Base-by-base conservation (phyloP, 2,797 vertebrate genomes). In the Helarctos malayanus region DNA sequence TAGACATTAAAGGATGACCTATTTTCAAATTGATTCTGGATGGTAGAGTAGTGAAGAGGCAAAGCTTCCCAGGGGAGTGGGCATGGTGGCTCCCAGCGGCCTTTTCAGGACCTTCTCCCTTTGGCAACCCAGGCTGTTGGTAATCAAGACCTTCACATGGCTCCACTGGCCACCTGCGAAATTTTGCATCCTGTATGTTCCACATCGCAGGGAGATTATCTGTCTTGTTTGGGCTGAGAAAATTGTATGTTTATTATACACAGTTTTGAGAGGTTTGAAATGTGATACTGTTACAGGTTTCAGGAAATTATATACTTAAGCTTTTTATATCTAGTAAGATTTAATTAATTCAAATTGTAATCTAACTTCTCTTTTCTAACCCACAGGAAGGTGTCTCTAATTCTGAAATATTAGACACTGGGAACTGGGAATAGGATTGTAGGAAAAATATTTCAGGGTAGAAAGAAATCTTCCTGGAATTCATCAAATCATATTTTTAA, bases 371-470 rank as follows among this genome's bases (percentile, higher is more conserved):
- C 47, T n/a, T 49, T 85, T 91, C 14, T n/a, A 93, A 65, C 19
- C 4, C 5, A 15, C 29, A 65, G 41, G 56, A 69, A 69, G 12
- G 1, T 9, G 38, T 83, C 19, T 65, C 61, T 89, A 81, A 85
- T 89, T 91, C 32, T 87, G 76, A 89, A 89, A 59, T 57, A 38
- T 78, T 32, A 90, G 41, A 65, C n/a, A 35, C 23, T 7, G 35
- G 54, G 12, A 68, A 75, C 32, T 7, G 35, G 59, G 21, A 56
- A 63, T 57, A 54, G 21, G 38, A 79, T 32, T 68, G 32, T 16
- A 80, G 59, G 13, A 89, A 12, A 96, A 96, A 86, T 85, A 45
- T 79, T 95, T 79, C 25, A 68, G 27, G 5, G 6, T 15, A 88
- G 27, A 35, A 94, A 57, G 15, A 38, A 38, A 61, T 7, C 35